phyloP scores from a whole-genome alignment of 2,888 invertebrate species.

The Lapara coniferarum region DNA sequence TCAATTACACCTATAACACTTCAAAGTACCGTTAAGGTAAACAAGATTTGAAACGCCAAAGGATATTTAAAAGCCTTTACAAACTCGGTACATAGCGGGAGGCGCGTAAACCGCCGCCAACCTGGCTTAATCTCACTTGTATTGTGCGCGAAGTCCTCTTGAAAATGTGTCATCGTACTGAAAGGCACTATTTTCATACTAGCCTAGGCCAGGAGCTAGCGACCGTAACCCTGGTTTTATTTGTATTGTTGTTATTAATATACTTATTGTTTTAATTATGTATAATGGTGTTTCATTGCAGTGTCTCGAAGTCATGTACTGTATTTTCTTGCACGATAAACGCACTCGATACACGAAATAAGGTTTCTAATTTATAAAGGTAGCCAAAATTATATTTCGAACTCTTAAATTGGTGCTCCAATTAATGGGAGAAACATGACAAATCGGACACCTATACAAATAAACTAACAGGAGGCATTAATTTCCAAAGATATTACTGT shows the following conservation, averaged over 20 bases:
- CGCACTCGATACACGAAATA: too few species aligned
- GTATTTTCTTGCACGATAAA: neutral
- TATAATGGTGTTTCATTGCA: too few species aligned
- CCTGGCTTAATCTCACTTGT: conserved; percentile 66
- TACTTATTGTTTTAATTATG: too few species aligned
- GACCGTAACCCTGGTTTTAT: neutral
- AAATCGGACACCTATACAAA: too few species aligned
- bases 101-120: conserved; percentile 38
- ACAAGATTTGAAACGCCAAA: neutral
- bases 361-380: too few species aligned
- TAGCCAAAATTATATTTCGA: too few species aligned
- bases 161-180: conserved; percentile 71
- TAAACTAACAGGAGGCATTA: too few species aligned
- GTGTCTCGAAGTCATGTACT: too few species aligned
- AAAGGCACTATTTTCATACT: conserved; percentile 74
- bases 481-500: too few species aligned
- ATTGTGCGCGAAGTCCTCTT: conserved; percentile 57
- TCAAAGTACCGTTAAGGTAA: neutral
- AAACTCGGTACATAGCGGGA: neutral
- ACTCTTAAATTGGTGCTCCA: too few species aligned
- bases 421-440: too few species aligned
- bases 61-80: neutral
- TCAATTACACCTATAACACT: too few species aligned
- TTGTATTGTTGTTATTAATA: neutral
- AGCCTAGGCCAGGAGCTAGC: conserved; percentile 36